Percentiles rank a stretch among this genome's conserved stretches.
phyloP scores from a whole-genome alignment of 2,113 vertebrate genomes.

The Calonectris borealis region DNA sequence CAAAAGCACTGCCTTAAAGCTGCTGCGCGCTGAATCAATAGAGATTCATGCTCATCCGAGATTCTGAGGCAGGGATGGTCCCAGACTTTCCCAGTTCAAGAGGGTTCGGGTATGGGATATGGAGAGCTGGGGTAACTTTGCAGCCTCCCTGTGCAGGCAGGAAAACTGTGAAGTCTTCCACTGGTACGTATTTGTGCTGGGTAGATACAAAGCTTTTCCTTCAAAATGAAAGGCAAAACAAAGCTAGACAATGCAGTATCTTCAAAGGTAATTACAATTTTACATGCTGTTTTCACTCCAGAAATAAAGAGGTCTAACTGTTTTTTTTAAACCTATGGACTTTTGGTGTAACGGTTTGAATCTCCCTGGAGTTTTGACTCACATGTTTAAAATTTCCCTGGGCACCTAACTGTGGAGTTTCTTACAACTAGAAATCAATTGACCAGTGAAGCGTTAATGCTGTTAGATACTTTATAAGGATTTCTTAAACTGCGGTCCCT shows the following conservation, averaged over 20 bases:
- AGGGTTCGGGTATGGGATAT: background rate
- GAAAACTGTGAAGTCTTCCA: background rate
- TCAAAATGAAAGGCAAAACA: background rate
- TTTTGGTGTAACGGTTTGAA: background rate
- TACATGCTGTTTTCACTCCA: background rate
- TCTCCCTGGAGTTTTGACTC: background rate
- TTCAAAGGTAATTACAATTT: background rate
- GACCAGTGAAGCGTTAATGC: background rate
- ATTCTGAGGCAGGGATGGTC: background rate
- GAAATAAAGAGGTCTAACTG: background rate
- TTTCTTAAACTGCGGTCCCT: background rate
- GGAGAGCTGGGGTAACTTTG: background rate
- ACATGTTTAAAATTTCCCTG: background rate
- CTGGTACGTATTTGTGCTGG: background rate
- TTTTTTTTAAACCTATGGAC: background rate
- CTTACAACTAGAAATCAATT: background rate
- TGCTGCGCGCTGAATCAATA: accelerated
- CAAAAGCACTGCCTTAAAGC: background rate
- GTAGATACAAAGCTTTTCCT: background rate
- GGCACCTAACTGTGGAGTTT: background rate
- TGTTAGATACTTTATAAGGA: background rate
- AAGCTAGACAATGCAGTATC: background rate
- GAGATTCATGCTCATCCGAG: background rate
- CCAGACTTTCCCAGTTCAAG: background rate
- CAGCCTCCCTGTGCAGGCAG: background rate